These are phyloP conservation scores for Corythornis madagascariensis DNA, from an alignment of 2,113 vertebrate genomes.

Conservation along the genomic window DNA sequence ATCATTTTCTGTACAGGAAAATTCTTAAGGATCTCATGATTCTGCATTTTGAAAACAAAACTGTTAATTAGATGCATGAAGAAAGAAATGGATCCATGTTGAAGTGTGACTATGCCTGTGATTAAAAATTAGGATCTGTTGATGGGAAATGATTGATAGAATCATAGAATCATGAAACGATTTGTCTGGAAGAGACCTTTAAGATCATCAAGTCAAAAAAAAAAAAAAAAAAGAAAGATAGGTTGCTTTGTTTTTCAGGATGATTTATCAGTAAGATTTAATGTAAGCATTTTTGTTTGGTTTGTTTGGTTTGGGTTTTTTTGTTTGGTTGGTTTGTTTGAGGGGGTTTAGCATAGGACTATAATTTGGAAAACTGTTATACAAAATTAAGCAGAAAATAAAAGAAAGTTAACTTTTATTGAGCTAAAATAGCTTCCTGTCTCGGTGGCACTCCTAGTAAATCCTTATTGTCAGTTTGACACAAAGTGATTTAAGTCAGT, in stretches of 20 bases:
- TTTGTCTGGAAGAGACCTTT: no score
- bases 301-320: neutral
- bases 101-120: conserved; percentile 24
- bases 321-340: neutral
- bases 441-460: neutral
- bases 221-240: neutral
- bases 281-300: neutral
- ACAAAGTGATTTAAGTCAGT: neutral
- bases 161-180: no score
- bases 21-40: conserved; percentile 5
- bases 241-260: conserved; percentile 1
- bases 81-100: conserved; percentile 38
- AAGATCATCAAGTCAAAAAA: no score
- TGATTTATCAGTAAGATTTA: conserved; percentile 5
- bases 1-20: conserved; percentile 35
- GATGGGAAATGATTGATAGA: conserved; percentile 46
- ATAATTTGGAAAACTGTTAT: neutral
- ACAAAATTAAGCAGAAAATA: neutral
- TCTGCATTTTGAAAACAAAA: conserved; percentile 52
- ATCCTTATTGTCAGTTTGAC: neutral
- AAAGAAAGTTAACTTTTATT: neutral
- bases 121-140: conserved; percentile 58
- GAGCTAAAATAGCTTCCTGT: neutral
- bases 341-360: neutral
- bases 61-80: conserved; percentile 56